A percentile compares a stretch with the other conserved stretches of the same genome.
phyloP scores from a whole-genome alignment of 2,888 invertebrate genomes.

The Neuroscelio doddi region DNA sequence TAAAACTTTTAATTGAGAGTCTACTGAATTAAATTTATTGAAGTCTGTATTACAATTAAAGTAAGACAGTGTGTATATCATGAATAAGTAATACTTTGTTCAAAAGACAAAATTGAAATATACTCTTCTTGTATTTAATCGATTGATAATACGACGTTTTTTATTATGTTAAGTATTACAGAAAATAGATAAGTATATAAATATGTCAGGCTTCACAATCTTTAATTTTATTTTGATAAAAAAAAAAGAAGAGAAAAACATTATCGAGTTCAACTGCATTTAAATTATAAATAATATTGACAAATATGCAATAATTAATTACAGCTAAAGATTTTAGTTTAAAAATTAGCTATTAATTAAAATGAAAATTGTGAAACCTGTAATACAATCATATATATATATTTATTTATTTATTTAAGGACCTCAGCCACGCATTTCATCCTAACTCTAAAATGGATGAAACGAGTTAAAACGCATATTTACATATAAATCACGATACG shows the following conservation, averaged over 20 bases:
- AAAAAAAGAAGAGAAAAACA: too few species aligned
- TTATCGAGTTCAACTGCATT: too few species aligned
- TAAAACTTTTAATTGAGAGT: constrained; percentile 12
- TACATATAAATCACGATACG: constrained; percentile 50
- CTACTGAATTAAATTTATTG: background rate
- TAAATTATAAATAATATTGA: too few species aligned
- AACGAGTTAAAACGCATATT: constrained; percentile 54
- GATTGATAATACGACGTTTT: constrained; percentile 5
- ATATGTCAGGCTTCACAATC: constrained; percentile 5
- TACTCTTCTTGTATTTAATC: constrained; percentile 2
- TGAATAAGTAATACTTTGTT: too few species aligned
- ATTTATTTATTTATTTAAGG: background rate
- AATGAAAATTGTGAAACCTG: constrained; percentile 3
- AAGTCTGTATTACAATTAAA: too few species aligned
- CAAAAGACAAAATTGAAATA: constrained; percentile 4
- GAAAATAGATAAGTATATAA: background rate
- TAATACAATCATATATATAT: constrained; percentile 5
- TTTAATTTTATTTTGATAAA: background rate
- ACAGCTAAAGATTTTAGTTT: too few species aligned
- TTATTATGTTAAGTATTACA: background rate
- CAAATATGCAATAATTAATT: too few species aligned
- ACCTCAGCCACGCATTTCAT: constrained; percentile 14
- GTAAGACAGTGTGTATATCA: too few species aligned
- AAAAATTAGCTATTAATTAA: too few species aligned
- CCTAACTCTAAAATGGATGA: constrained; percentile 47